Base-by-base conservation (phyloP, 2,797 vertebrate genomes). In the Choloepus didactylus region DNA sequence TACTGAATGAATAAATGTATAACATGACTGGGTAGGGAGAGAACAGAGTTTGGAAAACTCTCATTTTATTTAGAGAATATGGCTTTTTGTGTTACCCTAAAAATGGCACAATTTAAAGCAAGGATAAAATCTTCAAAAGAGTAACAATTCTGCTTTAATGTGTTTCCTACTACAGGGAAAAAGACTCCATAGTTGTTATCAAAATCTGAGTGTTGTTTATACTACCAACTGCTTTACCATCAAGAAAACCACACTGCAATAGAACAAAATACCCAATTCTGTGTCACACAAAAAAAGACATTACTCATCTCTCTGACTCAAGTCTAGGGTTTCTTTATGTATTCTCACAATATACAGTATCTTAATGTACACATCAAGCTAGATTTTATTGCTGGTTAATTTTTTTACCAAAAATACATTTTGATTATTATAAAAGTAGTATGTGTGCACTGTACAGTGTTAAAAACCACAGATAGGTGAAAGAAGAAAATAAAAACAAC, bases 391-490 rank as follows among this genome's bases (percentile, higher is more conserved):
- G 3, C 51, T 56, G 11, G 25, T 44, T 66, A 79, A 35, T 35
- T 76, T 83, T 90, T 69, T 79, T 41, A 87, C 88, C 87, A 84
- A 87, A 54, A 92, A 72, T 66, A 62, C 0, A 64, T 77, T 83
- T 1, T 56, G 54, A 86, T 29, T 80, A 80, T 91, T 72, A 87
- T 8, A 62, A 79, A 94, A 87, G 59, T 70, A 46, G 25, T 46
- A 41, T 56, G 16, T 35, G 54, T 60, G 27, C 12, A 46, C 23
- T 70, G 25, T 18, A 6, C 6, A 67, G 0, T 27, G 14, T 86
- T 73, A 82, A 90, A 94, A 18, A 41, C 9, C 44, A 49, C 3
- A 75, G 25, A 41, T 23, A 85, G 51, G 15, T 49, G 60, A 54
- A 91, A 56, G 35, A 91, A 87, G 29, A 76, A 89, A 62, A 49